A percentile compares a stretch with the other conserved stretches of the same genome.
These are phyloP conservation scores for Belgica antarctica DNA, from an alignment of 2,888 invertebrate species.

Conservation along the genomic window DNA sequence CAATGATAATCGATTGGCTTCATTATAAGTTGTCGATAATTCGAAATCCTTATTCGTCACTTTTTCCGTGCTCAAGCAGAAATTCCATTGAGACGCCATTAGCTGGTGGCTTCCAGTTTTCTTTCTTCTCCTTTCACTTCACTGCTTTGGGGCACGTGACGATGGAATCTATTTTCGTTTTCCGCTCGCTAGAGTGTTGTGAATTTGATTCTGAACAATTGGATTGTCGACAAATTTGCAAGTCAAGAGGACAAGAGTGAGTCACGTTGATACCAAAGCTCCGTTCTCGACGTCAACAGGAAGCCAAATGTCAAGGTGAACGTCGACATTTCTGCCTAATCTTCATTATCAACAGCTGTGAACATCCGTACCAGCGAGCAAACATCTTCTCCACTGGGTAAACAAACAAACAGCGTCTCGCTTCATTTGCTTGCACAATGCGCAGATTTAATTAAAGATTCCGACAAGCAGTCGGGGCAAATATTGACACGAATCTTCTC, in stretches of 20 bases:
- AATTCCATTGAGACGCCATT: too few relatives aligned
- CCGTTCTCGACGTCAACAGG: neutral
- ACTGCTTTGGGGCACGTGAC: neutral
- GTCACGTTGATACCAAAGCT: too few relatives aligned
- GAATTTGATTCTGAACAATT: neutral
- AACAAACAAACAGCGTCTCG: neutral
- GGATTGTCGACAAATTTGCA: neutral
- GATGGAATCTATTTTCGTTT: neutral
- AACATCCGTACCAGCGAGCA: neutral
- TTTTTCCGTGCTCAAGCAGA: too few relatives aligned
- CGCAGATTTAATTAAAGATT: conserved; percentile 11
- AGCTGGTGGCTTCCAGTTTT: too few relatives aligned
- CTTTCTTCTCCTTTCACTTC: too few relatives aligned
- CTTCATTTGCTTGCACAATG: neutral
- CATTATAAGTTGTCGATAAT: too few relatives aligned
- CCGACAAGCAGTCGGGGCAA: neutral
- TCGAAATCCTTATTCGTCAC: too few relatives aligned
- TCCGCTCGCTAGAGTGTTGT: neutral
- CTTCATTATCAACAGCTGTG: neutral
- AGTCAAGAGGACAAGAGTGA: too few relatives aligned
- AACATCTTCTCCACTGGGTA: neutral
- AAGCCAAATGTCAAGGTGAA: conserved; percentile 1
- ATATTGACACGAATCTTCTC: neutral
- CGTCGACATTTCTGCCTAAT: too few relatives aligned
- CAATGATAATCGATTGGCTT: too few relatives aligned